Conservation (phyloP, 2,888 invertebrate species). For the Heliothis peltigera region DNA sequence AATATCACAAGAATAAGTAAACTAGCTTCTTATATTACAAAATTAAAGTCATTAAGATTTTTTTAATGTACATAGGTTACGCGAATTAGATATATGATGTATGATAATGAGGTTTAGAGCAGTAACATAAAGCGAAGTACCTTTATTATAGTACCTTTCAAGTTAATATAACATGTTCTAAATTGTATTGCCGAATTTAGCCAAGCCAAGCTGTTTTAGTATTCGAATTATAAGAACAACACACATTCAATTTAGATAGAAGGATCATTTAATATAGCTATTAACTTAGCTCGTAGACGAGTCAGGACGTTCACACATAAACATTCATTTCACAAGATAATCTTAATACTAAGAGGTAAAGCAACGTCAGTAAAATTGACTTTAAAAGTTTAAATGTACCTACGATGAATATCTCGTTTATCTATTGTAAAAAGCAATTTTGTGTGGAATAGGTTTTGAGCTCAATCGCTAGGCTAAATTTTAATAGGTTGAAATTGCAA, state of each 20-base stretch:
- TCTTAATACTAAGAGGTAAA: slow-evolving; percentile 3
- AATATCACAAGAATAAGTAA: too few relatives aligned
- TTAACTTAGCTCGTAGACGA: slow-evolving; percentile 18
- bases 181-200: slow-evolving; percentile 18
- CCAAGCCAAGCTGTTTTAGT: slow-evolving; percentile 27
- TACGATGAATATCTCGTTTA: too few relatives aligned
- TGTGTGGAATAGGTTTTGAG: too few relatives aligned
- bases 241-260: slow-evolving; percentile 15
- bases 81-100: too few relatives aligned
- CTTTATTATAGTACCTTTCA: background rate
- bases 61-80: too few relatives aligned
- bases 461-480: too few relatives aligned
- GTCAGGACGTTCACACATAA: slow-evolving; percentile 29
- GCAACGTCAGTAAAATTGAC: background rate
- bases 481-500: too few relatives aligned
- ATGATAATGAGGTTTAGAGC: background rate
- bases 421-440: too few relatives aligned
- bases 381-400: background rate
- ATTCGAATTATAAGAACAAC: slow-evolving; percentile 41
- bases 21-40: too few relatives aligned
- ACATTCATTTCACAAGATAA: slow-evolving; percentile 13
- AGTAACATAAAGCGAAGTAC: background rate
- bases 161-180: background rate
- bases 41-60: too few relatives aligned
- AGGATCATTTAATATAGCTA: slow-evolving; percentile 25